phyloP scores from a whole-genome alignment of 2,888 invertebrate genomes.

The Meloe dianella region DNA sequence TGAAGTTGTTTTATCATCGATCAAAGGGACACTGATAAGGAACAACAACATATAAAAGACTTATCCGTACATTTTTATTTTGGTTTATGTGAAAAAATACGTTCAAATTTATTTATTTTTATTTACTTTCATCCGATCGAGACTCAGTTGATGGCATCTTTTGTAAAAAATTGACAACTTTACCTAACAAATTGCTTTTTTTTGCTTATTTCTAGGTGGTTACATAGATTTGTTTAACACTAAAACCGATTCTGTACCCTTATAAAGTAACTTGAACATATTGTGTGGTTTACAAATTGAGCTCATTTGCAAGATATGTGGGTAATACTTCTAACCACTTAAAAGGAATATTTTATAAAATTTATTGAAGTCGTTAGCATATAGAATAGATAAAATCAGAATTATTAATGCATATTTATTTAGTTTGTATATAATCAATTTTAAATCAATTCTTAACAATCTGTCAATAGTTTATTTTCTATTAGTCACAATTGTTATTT shows the following conservation, averaged over 20 bases:
- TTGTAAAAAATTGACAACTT: too few relatives aligned
- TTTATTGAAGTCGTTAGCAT: conserved; percentile 30
- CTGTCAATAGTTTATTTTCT: not conserved
- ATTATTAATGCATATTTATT: not conserved
- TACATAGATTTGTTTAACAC: too few relatives aligned
- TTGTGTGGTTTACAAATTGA: conserved; percentile 23
- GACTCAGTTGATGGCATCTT: too few relatives aligned
- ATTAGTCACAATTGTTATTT: not conserved
- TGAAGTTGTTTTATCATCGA: too few relatives aligned
- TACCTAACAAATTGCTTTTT: too few relatives aligned
- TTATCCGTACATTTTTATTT: too few relatives aligned
- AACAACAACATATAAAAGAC: too few relatives aligned
- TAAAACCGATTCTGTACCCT: conserved; percentile 12
- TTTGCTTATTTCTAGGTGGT: too few relatives aligned
- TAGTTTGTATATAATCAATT: not conserved
- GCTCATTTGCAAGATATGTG: conserved; percentile 21
- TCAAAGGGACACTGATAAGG: too few relatives aligned
- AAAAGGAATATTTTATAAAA: conserved; percentile 16
- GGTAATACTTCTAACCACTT: conserved; percentile 25
- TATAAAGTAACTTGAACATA: conserved; percentile 21
- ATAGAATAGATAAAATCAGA: not conserved
- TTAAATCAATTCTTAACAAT: not conserved
- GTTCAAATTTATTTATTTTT: too few relatives aligned
- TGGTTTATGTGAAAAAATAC: too few relatives aligned
- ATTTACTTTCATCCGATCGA: too few relatives aligned